Conservation (phyloP, 2,888 invertebrate genomes). For the Chaitophorus viminalis region DNA sequence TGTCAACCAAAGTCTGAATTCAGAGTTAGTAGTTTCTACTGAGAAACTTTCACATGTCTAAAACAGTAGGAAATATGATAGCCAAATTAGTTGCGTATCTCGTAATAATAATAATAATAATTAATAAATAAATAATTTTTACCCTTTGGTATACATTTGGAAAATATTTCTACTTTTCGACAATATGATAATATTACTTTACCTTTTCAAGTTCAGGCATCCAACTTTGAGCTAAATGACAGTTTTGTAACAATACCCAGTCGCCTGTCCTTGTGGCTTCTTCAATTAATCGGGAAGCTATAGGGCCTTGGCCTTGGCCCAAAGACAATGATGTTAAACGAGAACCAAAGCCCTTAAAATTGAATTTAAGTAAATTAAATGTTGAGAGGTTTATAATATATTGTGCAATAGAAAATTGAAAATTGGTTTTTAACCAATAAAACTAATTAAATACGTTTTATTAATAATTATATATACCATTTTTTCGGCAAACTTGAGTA, state of each 20-base stretch:
- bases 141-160: too few relatives aligned
- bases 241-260: conserved; percentile 89
- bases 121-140: too few relatives aligned
- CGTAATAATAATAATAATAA: too few relatives aligned
- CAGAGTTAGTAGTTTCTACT: conserved; percentile 82
- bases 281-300: conserved; percentile 69
- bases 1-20: conserved; percentile 93
- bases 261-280: conserved; percentile 82
- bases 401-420: neutral
- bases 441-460: conserved; percentile 19
- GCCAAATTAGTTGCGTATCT: neutral
- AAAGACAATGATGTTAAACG: conserved; percentile 80
- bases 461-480: conserved; percentile 68
- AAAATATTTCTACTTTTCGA: neutral
- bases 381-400: neutral
- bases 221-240: conserved; percentile 86
- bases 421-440: neutral
- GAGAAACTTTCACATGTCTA: conserved; percentile 85
- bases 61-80: conserved; percentile 21
- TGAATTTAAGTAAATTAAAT: neutral
- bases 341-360: conserved; percentile 69
- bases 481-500: conserved; percentile 81
- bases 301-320: conserved; percentile 76
- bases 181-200: conserved; percentile 67
- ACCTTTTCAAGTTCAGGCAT: conserved; percentile 80